A percentile compares a stretch with the other conserved stretches of the same genome.
These are phyloP conservation scores for Falco concolor DNA, from an alignment of 2,797 vertebrate species.

Conservation along the genomic window DNA sequence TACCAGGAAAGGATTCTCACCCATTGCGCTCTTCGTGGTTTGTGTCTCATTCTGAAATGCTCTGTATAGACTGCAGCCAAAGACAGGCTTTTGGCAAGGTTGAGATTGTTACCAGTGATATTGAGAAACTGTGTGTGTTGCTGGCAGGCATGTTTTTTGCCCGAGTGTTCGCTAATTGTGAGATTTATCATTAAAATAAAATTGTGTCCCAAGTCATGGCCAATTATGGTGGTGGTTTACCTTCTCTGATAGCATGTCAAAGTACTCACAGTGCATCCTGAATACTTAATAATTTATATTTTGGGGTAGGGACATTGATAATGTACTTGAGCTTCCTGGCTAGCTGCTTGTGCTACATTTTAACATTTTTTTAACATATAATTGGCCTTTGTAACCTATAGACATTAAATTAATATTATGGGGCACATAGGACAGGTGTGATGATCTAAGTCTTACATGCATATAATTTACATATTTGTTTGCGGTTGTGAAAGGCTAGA, in stretches of 20 bases:
- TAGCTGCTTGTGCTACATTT: not conserved
- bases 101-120: not conserved
- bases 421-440: not conserved
- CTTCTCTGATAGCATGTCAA: not conserved
- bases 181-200: not conserved
- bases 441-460: not conserved
- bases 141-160: not conserved
- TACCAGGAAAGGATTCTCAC: rapidly evolving
- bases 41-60: not conserved
- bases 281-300: not conserved
- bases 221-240: not conserved
- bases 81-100: not conserved
- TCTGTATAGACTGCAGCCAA: not conserved
- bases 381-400: not conserved
- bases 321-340: not conserved
- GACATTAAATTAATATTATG: not conserved
- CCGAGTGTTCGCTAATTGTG: not conserved
- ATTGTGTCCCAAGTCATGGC: not conserved
- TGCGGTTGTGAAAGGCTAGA: not conserved
- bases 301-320: not conserved
- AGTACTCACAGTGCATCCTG: not conserved
- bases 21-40: not conserved
- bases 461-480: not conserved
- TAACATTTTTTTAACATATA: not conserved
- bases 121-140: not conserved